Evolutionary conservation across 1,140 invertebrate species (phyloP), one percentile per base, ranked within the genome.

Genomic region (Monochamus saltuarius): DNA sequence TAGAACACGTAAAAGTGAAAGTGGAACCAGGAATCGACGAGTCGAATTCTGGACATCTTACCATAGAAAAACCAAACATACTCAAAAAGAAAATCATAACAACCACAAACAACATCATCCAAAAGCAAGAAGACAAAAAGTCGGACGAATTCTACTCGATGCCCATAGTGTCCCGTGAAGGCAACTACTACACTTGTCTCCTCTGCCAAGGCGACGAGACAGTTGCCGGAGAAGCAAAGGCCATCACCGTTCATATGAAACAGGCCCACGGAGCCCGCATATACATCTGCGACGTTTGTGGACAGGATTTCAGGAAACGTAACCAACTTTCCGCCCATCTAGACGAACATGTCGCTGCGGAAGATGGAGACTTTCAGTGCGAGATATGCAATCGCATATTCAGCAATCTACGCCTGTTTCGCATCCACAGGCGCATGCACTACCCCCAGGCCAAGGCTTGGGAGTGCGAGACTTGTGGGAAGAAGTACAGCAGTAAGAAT

Each of bases 201-300:
- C 67, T 88, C 49, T 88, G 87, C 45, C 75, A 76, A 8, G 76
- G 80, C 3, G 76, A 81, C 1, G 64, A 67, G 34, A 77, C 74
- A 61, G 72, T 78, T 38, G 74, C 71, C 6, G 79, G 79, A 10
- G 82, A 85, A 69, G 79, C 83, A 2, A 85, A 85, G 65, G 67
- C 70, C 1, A 86, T 88, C 52, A 82, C 82, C 56, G 62, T 75
- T 0, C 88, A 90, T 67, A 75, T 89, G 68, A 84, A 83, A 71
- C 68, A 67, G 0, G 69, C 66, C 0, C 89, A 91, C 68, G 81
- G 84, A 29, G 73, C 81, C 1, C 78, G 84, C 0, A 63, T 90
- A 3, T 89, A 89, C 70, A 84, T 90, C 57, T 91, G 89, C 64
- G 84, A 87, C 55, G 75, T 86, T 13, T 91, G 89, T 71, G 86